These are phyloP conservation scores for Periophthalmodon schlosseri DNA, from an alignment of 2,113 vertebrate genomes.

Conservation along the genomic window DNA sequence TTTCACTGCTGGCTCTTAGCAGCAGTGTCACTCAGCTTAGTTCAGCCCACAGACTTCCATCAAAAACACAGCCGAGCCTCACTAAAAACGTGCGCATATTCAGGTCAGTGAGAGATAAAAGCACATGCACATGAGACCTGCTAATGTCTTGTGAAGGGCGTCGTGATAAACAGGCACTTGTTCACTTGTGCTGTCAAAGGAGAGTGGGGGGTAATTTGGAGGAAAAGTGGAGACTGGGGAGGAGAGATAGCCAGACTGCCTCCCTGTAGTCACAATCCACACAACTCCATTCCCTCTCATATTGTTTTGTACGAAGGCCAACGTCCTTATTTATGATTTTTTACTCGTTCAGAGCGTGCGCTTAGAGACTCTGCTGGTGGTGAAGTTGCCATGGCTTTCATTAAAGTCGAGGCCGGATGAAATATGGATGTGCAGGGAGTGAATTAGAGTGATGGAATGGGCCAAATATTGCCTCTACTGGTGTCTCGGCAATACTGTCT, in stretches of 20 bases:
- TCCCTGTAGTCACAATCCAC: slow-evolving; percentile 45
- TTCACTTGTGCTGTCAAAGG: slow-evolving; percentile 42
- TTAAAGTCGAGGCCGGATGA: slow-evolving; percentile 78
- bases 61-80: slow-evolving; percentile 60
- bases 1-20: slow-evolving; percentile 69
- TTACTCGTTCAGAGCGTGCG: slow-evolving; percentile 56
- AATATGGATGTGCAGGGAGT: slow-evolving; percentile 80
- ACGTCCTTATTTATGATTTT: slow-evolving; percentile 76
- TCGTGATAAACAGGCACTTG: slow-evolving; percentile 76
- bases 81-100: slow-evolving; percentile 74
- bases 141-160: slow-evolving; percentile 78
- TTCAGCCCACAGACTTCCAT: slow-evolving; percentile 42
- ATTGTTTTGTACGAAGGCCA: slow-evolving; percentile 74
- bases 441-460: slow-evolving; percentile 80
- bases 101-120: slow-evolving; percentile 72
- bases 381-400: slow-evolving; percentile 79
- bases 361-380: slow-evolving; percentile 70
- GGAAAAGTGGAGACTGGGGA: slow-evolving; percentile 54
- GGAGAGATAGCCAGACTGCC: slow-evolving; percentile 62
- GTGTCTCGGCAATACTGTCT: slow-evolving; percentile 73
- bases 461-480: slow-evolving; percentile 74
- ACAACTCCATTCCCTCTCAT: slow-evolving; percentile 52
- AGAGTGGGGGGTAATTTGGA: slow-evolving; percentile 35
- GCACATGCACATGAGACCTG: slow-evolving; percentile 73
- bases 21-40: slow-evolving; percentile 47